These are phyloP conservation scores for Augochlorella aurata DNA, from an alignment of 2,888 invertebrate genomes.

Conservation along the genomic window DNA sequence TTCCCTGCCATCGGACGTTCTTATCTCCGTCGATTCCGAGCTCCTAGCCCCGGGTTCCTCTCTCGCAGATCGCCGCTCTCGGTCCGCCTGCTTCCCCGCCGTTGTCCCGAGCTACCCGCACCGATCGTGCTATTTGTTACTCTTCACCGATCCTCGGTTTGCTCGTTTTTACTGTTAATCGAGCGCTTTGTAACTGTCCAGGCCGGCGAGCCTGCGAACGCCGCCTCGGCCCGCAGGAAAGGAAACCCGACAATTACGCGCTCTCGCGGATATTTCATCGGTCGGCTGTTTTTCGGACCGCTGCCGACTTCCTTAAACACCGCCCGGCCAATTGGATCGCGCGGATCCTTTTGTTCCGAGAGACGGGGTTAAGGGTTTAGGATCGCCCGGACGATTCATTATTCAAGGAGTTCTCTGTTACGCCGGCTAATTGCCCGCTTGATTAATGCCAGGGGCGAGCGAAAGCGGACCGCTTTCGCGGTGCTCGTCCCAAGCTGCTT, in stretches of 20 bases:
- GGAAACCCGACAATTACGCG: constrained; percentile 40
- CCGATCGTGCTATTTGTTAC: constrained; percentile 40
- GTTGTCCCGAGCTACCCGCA: background rate
- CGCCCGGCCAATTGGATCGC: background rate
- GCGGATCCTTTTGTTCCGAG: constrained; percentile 3
- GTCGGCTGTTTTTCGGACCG: constrained; percentile 15
- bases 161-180: constrained; percentile 58
- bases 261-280: constrained; percentile 26
- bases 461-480: background rate
- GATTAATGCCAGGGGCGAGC: background rate
- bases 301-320: background rate
- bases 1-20: constrained; percentile 14
- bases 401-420: constrained; percentile 6
- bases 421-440: background rate
- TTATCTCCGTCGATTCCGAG: constrained; percentile 18
- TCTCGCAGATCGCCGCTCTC: background rate
- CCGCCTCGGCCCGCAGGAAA: constrained; percentile 9
- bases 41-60: constrained; percentile 31
- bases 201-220: constrained; percentile 11
- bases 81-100: background rate
- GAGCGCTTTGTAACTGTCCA: constrained; percentile 51
- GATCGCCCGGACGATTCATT: background rate
- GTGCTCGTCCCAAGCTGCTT: background rate
- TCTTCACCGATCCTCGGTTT: constrained; percentile 23
- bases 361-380: constrained; percentile 7